These are phyloP conservation scores for Zophobas morio DNA, from an alignment of 1,140 invertebrate genomes.

Conservation along the genomic window DNA sequence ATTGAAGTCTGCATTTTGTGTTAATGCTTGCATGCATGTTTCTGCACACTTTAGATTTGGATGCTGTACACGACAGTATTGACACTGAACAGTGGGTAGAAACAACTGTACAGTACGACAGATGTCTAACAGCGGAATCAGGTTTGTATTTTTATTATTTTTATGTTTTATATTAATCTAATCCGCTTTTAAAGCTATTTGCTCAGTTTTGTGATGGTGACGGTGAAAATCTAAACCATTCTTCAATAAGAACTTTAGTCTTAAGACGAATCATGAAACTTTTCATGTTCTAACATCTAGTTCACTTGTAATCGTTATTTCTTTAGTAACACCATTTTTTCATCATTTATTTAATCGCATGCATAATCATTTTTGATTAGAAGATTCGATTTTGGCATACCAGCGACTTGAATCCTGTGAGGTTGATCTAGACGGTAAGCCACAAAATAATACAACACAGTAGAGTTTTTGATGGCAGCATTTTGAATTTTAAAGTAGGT, in stretches of 20 bases:
- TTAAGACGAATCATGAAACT: not conserved
- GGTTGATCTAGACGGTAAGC: constrained; percentile 50
- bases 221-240: too few species aligned
- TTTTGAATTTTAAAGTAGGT: constrained; percentile 36
- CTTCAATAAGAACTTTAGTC: too few species aligned
- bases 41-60: constrained; percentile 60
- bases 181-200: constrained; percentile 1
- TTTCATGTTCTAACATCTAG: not conserved
- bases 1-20: constrained; percentile 17
- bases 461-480: constrained; percentile 37
- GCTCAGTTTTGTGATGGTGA: constrained; percentile 7
- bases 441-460: constrained; percentile 19
- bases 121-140: constrained; percentile 57
- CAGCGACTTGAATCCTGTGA: constrained; percentile 52
- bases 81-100: constrained; percentile 61
- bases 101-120: constrained; percentile 58
- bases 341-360: constrained; percentile 27
- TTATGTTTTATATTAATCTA: not conserved
- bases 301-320: too few species aligned
- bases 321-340: not conserved
- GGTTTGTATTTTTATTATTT: constrained; percentile 60
- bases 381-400: constrained; percentile 49
- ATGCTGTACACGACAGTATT: constrained; percentile 51
- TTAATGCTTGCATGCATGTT: constrained; percentile 48
- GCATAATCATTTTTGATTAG: constrained; percentile 24